Percentiles rank a stretch among this genome's conserved stretches.
phyloP scores from a whole-genome alignment of 2,113 vertebrate species.

The Pantherophis guttatus region DNA sequence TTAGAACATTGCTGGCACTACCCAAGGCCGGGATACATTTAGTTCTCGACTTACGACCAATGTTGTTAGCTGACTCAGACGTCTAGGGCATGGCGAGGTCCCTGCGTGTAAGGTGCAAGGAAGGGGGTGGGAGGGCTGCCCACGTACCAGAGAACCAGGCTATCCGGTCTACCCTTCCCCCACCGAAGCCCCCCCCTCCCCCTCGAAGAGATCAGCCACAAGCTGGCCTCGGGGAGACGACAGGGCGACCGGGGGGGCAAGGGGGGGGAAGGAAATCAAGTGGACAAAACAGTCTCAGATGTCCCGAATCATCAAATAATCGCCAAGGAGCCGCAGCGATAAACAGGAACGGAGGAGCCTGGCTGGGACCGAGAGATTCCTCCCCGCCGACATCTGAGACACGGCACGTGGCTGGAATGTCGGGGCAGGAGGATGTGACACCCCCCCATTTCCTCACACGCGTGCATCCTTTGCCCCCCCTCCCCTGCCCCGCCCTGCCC shows the following conservation, averaged over 20 bases:
- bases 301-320: slow-evolving; percentile 47
- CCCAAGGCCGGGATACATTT: neutral
- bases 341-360: slow-evolving; percentile 61
- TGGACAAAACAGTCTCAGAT: slow-evolving; percentile 59
- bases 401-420: slow-evolving; percentile 21
- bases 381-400: neutral
- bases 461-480: neutral
- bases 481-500: neutral
- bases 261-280: slow-evolving; percentile 58
- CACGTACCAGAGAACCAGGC: neutral
- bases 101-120: neutral
- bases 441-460: neutral
- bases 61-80: neutral
- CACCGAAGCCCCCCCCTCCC: no score
- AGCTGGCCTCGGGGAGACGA: neutral
- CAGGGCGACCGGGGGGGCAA: neutral
- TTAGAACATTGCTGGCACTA: neutral
- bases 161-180: neutral
- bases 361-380: neutral
- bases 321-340: slow-evolving; percentile 36
- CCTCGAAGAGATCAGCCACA: neutral
- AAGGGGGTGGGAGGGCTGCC: neutral
- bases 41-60: neutral
- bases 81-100: neutral
- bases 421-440: slow-evolving; percentile 35